Percentiles rank a stretch among this genome's conserved stretches.
These are phyloP conservation scores for Atlantisia rogersi DNA, from an alignment of 2,113 vertebrate genomes.

Conservation along the genomic window DNA sequence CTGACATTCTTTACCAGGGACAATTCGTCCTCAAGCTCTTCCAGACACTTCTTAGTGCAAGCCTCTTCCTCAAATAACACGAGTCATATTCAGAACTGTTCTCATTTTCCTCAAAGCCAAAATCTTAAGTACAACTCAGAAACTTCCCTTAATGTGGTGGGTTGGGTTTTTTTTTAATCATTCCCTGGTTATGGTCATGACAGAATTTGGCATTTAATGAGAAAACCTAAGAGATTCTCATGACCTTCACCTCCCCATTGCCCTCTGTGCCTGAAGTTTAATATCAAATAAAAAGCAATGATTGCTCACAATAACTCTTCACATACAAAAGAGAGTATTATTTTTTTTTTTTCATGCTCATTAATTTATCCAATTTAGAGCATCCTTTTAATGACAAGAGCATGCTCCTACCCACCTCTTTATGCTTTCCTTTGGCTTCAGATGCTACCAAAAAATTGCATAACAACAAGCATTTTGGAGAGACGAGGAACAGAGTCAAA, in stretches of 20 bases:
- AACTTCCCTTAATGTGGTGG: fast-evolving
- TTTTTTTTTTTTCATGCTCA: not conserved
- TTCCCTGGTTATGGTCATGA: not conserved
- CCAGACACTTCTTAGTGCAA: not conserved
- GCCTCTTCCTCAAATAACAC: not conserved
- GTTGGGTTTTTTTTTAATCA: not conserved
- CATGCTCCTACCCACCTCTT: not conserved
- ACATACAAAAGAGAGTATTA: not conserved
- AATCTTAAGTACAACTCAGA: not conserved
- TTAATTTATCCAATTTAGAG: not conserved
- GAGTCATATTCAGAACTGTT: not conserved
- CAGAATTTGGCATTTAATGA: not conserved
- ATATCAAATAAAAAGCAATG: not conserved
- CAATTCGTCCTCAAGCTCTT: not conserved
- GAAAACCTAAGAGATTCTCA: not conserved
- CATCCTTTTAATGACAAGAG: not conserved
- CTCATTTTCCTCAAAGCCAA: not conserved
- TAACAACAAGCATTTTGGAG: not conserved
- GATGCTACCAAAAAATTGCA: not conserved
- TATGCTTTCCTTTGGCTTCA: not conserved
- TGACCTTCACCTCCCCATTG: not conserved
- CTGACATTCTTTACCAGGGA: not conserved
- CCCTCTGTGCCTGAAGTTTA: not conserved
- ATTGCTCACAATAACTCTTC: not conserved
- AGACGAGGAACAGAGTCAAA: not conserved